A percentile compares a stretch with the other conserved stretches of the same genome.
phyloP scores from a whole-genome alignment of 1,140 invertebrate genomes.

The Bombus cullumanus region DNA sequence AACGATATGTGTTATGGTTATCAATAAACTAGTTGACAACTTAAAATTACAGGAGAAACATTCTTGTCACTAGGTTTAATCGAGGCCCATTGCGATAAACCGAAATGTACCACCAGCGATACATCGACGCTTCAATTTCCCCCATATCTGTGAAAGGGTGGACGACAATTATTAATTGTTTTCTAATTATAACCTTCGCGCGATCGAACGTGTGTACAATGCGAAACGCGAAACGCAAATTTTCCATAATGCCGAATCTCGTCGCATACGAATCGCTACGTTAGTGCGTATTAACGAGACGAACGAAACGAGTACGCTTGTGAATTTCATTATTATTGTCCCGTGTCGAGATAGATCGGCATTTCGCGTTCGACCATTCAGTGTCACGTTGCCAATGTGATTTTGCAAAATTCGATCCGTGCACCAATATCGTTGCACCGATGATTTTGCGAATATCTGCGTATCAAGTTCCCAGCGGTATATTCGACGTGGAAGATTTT shows the following conservation, averaged over 20 bases:
- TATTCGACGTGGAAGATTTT: not conserved
- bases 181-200: not conserved
- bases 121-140: not conserved
- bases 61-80: not conserved
- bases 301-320: not conserved
- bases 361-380: not conserved
- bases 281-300: not conserved
- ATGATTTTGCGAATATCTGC: not conserved
- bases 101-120: not conserved
- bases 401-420: not conserved
- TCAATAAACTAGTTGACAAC: too few species aligned
- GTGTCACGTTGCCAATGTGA: not conserved
- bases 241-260: not conserved
- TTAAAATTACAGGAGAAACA: not conserved
- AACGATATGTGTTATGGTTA: too few species aligned
- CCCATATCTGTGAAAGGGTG: not conserved
- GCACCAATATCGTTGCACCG: too few species aligned
- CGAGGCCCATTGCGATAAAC: not conserved
- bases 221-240: not conserved
- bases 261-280: not conserved
- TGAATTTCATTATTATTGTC: conserved; percentile 17
- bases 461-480: not conserved
- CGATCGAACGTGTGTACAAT: not conserved
- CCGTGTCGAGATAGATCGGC: not conserved
- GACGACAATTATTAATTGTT: not conserved